These are phyloP conservation scores for Halesus radiatus DNA, from an alignment of 1,140 invertebrate species.

Conservation along the genomic window DNA sequence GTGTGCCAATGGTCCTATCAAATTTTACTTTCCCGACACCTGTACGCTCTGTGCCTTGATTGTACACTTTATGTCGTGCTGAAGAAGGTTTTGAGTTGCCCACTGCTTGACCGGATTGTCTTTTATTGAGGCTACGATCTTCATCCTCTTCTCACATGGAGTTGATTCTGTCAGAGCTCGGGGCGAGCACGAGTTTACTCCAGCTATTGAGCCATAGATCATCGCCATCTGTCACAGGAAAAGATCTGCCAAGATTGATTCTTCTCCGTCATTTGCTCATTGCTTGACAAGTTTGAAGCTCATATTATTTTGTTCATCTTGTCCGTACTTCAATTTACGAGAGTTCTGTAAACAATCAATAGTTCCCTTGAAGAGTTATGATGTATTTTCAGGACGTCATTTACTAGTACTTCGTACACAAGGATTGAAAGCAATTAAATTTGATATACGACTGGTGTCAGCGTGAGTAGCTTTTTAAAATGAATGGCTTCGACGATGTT, in stretches of 20 bases:
- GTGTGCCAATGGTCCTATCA: conserved; percentile 15
- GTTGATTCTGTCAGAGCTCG: background rate
- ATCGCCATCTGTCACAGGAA: conserved; percentile 14
- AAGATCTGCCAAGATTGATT: conserved; percentile 16
- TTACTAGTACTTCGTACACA: too few species aligned
- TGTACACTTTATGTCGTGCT: too few species aligned
- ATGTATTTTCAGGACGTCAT: background rate
- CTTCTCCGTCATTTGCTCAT: conserved; percentile 1
- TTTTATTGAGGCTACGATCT: background rate
- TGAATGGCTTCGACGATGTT: background rate
- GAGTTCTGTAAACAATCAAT: too few species aligned
- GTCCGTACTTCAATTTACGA: too few species aligned
- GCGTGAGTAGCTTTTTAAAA: background rate
- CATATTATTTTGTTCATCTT: background rate
- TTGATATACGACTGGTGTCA: conserved; percentile 5
- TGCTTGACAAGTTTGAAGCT: background rate
- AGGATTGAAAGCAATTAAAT: conserved; percentile 9
- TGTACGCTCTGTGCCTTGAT: too few species aligned
- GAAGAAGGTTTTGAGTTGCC: background rate
- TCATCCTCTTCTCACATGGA: background rate
- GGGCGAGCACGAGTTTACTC: background rate
- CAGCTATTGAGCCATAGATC: background rate
- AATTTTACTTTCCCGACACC: conserved; percentile 2
- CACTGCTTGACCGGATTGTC: background rate
- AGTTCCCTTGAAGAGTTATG: background rate